phyloP scores from a whole-genome alignment of 2,797 vertebrate genomes.

The Sebastes goodei region DNA sequence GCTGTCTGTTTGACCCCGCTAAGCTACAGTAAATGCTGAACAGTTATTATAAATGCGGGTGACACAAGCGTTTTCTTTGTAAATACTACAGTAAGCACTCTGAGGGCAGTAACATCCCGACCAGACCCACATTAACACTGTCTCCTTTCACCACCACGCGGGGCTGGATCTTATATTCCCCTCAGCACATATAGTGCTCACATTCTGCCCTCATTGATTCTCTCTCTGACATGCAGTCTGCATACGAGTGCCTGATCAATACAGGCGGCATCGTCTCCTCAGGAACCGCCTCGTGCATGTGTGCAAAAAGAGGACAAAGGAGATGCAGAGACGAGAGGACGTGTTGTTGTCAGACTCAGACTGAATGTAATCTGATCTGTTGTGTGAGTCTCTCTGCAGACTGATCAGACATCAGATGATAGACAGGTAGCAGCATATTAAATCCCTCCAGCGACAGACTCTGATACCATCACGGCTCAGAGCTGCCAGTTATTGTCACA shows the following conservation, averaged over 20 bases:
- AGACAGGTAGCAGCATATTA: background rate
- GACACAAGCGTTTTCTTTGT: conserved; percentile 10
- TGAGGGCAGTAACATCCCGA: background rate
- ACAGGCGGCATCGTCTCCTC: background rate
- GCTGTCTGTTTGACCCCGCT: background rate
- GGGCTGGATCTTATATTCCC: conserved; percentile 3
- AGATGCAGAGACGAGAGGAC: background rate
- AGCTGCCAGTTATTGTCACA: background rate
- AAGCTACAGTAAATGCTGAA: background rate
- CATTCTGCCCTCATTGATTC: conserved; percentile 47
- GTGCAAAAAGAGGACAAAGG: background rate
- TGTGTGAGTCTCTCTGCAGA: background rate
- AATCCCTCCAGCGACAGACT: background rate
- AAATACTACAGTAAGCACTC: background rate
- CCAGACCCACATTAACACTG: background rate
- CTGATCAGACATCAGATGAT: background rate
- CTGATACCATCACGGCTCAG: background rate
- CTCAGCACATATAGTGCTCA: conserved; percentile 3
- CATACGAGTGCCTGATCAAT: conserved; percentile 50
- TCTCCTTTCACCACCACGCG: conserved; percentile 11
- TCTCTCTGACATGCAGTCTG: conserved; percentile 28
- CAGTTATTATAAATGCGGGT: background rate
- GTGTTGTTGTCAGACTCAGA: background rate
- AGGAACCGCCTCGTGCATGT: background rate
- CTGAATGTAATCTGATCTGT: conserved; percentile 14